These are phyloP conservation scores for Halcyon chelicuti DNA, from an alignment of 2,797 vertebrate species.

Conservation along the genomic window DNA sequence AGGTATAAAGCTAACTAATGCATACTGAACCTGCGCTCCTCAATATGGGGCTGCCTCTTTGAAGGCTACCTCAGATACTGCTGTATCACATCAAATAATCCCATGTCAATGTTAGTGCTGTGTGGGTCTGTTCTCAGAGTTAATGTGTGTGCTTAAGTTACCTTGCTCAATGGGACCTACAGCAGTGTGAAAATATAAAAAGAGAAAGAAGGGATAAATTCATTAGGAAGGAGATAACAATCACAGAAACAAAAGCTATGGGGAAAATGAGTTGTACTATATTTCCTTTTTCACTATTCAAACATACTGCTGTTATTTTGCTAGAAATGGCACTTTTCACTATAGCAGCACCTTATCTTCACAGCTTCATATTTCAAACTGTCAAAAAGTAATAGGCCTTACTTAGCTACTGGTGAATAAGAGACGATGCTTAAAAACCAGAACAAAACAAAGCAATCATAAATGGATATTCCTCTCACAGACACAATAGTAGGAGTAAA, in stretches of 20 bases:
- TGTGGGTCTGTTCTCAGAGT: not conserved
- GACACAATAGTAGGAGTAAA: not conserved
- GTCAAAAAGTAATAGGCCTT: not conserved
- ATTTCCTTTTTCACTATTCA: not conserved
- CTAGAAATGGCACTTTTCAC: not conserved
- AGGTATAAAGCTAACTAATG: not conserved
- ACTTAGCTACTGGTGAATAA: not conserved
- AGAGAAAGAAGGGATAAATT: not conserved
- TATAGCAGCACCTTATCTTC: not conserved
- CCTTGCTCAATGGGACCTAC: not conserved
- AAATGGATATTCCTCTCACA: not conserved
- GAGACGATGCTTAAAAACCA: not conserved
- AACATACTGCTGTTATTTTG: not conserved
- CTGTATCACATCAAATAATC: no score
- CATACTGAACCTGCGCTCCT: not conserved
- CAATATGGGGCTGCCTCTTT: not conserved
- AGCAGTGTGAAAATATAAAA: not conserved
- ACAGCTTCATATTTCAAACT: not conserved
- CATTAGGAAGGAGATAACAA: not conserved
- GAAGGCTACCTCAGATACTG: not conserved
- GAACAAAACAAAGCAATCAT: not conserved
- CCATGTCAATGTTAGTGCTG: rapidly evolving
- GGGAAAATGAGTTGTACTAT: not conserved
- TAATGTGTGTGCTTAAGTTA: not conserved
- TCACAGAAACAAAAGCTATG: not conserved